These are phyloP conservation scores for Acrocyrtus sp. DNA, from an alignment of 2,888 invertebrate genomes.

Conservation along the genomic window DNA sequence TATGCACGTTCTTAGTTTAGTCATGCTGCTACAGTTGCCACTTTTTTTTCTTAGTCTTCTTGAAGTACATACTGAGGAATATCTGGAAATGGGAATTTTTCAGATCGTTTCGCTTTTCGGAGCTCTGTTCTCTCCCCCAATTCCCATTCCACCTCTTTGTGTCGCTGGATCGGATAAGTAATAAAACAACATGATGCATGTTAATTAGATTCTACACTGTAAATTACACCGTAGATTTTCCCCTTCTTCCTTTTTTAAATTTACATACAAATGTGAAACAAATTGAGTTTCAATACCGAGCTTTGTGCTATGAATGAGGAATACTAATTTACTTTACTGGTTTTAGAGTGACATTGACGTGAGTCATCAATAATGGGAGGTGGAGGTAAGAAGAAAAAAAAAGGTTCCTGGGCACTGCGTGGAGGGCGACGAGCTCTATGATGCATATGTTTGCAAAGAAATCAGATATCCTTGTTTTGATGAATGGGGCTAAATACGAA, in stretches of 20 bases:
- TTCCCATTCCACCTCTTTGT: constrained; percentile 13
- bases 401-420: no score
- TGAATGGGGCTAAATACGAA: no score
- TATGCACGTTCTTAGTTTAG: constrained; percentile 11
- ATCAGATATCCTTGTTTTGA: no score
- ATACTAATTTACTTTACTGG: no score
- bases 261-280: constrained; percentile 35
- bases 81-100: no score
- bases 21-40: neutral
- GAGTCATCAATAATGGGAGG: constrained; percentile 27
- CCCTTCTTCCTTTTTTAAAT: constrained; percentile 12
- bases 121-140: constrained; percentile 6
- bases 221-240: constrained; percentile 54
- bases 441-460: no score
- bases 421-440: no score
- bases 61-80: neutral
- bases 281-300: constrained; percentile 26
- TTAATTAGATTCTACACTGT: constrained; percentile 55
- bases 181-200: constrained; percentile 51
- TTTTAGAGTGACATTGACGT: constrained; percentile 1
- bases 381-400: no score
- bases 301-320: no score
- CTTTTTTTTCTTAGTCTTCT: neutral
- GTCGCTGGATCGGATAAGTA: constrained; percentile 10
- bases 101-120: neutral